phyloP scores from a whole-genome alignment of 2,113 vertebrate species.

The Pluvialis apricaria region DNA sequence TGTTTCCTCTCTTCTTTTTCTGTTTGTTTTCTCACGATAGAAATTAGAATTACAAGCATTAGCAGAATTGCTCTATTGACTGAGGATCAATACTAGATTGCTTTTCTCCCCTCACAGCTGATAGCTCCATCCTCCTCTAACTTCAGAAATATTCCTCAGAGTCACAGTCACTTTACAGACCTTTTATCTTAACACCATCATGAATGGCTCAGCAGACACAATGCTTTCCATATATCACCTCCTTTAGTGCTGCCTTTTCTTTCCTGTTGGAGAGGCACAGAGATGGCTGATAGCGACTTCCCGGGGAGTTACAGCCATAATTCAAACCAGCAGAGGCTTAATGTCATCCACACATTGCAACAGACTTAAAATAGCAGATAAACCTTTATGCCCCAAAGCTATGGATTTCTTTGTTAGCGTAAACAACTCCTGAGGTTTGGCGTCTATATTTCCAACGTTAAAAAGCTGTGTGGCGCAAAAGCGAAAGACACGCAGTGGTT shows the following conservation, averaged over 20 bases:
- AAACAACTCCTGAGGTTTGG: background rate
- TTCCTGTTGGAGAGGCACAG: background rate
- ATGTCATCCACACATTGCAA: rapidly evolving
- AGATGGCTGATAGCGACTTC: background rate
- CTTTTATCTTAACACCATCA: background rate
- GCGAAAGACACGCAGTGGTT: background rate
- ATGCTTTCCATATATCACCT: background rate
- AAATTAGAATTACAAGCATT: background rate
- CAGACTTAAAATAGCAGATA: background rate
- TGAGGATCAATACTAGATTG: background rate
- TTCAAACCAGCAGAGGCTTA: background rate
- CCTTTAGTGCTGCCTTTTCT: background rate
- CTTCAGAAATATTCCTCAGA: background rate
- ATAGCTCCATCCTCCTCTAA: background rate
- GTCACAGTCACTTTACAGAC: background rate
- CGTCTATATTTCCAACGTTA: background rate
- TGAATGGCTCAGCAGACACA: background rate
- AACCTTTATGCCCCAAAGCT: background rate
- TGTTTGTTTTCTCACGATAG: background rate
- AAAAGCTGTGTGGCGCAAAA: background rate
- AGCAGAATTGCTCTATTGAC: background rate
- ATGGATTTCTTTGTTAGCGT: background rate
- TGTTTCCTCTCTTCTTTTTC: background rate
- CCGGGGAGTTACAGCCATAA: background rate
- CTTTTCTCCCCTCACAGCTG: background rate